phyloP scores from a whole-genome alignment of 2,888 invertebrate genomes.

The Perdita meconis region DNA sequence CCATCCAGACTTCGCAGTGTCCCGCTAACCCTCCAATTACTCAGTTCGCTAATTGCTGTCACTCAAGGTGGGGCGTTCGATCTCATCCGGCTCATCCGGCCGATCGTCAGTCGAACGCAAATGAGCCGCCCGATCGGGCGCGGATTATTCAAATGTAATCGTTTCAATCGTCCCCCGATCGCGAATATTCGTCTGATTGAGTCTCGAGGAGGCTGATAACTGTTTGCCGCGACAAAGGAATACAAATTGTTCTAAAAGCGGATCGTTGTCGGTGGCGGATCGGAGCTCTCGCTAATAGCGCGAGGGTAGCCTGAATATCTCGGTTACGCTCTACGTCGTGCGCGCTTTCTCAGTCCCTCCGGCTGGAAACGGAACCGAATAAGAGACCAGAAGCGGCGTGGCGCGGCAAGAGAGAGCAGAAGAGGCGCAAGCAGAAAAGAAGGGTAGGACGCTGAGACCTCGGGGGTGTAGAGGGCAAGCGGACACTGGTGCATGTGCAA shows the following conservation, averaged over 20 bases:
- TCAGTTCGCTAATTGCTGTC: not conserved
- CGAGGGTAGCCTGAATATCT: slow-evolving; percentile 60
- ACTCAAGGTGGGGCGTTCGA: not conserved
- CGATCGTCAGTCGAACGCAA: slow-evolving; percentile 1
- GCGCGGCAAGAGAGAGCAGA: slow-evolving; percentile 40
- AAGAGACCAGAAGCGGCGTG: slow-evolving; percentile 60
- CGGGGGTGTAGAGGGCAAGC: slow-evolving; percentile 52
- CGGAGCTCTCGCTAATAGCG: slow-evolving; percentile 70
- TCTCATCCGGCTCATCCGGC: too few species aligned
- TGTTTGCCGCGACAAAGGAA: slow-evolving; percentile 66
- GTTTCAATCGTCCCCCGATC: slow-evolving; percentile 35
- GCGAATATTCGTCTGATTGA: slow-evolving; percentile 59
- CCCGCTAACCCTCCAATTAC: not conserved
- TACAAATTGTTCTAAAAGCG: slow-evolving; percentile 42
- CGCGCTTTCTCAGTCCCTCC: slow-evolving; percentile 30
- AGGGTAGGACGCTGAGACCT: slow-evolving; percentile 39
- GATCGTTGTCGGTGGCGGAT: slow-evolving; percentile 62
- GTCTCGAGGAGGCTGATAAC: slow-evolving; percentile 63
- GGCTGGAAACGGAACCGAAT: slow-evolving; percentile 69
- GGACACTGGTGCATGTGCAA: slow-evolving; percentile 52
- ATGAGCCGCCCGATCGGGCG: not conserved
- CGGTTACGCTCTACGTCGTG: slow-evolving; percentile 53
- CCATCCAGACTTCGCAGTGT: not conserved
- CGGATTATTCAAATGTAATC: slow-evolving; percentile 64
- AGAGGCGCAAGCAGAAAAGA: slow-evolving; percentile 33